phyloP scores from a whole-genome alignment of 1,140 invertebrate genomes.

The Polypedilum pembai region DNA sequence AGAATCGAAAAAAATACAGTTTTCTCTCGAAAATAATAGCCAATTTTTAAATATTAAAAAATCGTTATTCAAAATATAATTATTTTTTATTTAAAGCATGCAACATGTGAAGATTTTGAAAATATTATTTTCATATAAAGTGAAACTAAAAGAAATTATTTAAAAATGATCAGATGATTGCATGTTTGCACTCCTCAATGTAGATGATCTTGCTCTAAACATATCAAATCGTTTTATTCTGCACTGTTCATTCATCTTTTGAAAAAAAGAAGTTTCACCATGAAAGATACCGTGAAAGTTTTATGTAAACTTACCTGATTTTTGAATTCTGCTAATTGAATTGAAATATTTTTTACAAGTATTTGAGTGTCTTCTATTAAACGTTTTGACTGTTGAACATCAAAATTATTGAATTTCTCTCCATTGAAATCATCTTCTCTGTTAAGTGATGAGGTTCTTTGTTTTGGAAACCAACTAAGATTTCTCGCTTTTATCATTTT shows the following conservation, averaged over 20 bases:
- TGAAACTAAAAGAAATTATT: not conserved
- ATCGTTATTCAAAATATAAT: no score
- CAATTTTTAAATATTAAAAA: no score
- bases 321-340: conserved; percentile 78
- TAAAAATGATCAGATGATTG: not conserved
- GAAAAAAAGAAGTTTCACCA: conserved; percentile 18
- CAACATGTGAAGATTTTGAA: no score
- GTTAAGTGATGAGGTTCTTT: conserved; percentile 88
- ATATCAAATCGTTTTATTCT: conserved; percentile 86
- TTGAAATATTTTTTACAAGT: conserved; percentile 72
- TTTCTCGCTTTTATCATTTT: conserved; percentile 75
- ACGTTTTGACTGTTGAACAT: conserved; percentile 74
- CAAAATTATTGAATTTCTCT: conserved; percentile 60
- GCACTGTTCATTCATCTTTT: conserved; percentile 86
- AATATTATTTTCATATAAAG: no score
- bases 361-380: conserved; percentile 80
- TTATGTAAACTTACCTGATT: conserved; percentile 62
- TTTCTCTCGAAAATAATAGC: no score
- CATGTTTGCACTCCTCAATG: conserved; percentile 36
- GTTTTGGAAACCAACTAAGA: conserved; percentile 72
- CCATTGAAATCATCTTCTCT: conserved; percentile 80
- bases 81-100: no score
- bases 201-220: conserved; percentile 61
- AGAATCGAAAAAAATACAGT: no score
- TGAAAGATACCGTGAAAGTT: conserved; percentile 29